Conservation (phyloP, 2,797 vertebrate genomes). For the Peromyscus melanophrys region DNA sequence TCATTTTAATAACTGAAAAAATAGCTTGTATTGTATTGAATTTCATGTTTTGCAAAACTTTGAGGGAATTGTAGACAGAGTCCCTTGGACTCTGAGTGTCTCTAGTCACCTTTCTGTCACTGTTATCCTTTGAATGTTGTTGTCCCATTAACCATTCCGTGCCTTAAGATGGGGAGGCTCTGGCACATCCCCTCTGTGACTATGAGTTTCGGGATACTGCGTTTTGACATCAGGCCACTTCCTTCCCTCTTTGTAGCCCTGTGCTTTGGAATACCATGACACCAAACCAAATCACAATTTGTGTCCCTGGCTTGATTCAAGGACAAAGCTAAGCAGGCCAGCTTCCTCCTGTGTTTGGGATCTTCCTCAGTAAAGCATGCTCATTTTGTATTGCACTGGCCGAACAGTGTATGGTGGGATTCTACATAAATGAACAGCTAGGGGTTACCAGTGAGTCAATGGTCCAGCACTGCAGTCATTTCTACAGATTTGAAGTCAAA, state of each 20-base stretch:
- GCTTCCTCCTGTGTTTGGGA: neutral
- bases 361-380: fast-evolving
- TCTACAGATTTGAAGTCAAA: neutral
- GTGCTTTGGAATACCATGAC: neutral
- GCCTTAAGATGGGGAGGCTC: neutral
- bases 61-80: conserved; percentile 1
- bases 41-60: neutral
- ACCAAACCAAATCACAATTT: neutral
- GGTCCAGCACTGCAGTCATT: neutral
- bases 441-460: fast-evolving
- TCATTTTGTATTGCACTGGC: fast-evolving
- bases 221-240: neutral
- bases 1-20: conserved; percentile 69
- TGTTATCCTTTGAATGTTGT: neutral
- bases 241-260: fast-evolving
- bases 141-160: fast-evolving
- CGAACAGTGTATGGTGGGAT: neutral
- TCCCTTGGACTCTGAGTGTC: neutral
- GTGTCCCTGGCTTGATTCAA: no score
- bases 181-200: neutral
- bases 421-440: neutral
- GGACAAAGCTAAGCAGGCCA: neutral
- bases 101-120: neutral
- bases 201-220: neutral
- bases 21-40: conserved; percentile 45